Conservation (phyloP, 2,113 vertebrate genomes). For the Casuarius casuarius region DNA sequence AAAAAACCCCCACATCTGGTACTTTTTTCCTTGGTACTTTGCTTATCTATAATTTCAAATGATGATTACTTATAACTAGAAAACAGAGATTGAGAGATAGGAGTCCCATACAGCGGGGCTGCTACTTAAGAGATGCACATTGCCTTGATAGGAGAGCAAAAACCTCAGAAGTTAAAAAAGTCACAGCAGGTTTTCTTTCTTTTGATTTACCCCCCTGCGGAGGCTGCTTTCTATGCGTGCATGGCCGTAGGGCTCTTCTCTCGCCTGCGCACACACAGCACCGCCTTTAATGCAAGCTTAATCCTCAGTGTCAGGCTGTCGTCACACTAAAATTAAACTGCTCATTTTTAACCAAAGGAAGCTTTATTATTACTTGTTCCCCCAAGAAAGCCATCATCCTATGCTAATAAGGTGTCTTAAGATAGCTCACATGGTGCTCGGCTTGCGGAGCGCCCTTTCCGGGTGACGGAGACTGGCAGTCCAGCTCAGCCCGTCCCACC, state of each 20-base stretch:
- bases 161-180: neutral
- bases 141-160: neutral
- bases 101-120: neutral
- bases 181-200: neutral
- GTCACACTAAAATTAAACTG: neutral
- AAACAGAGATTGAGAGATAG: neutral
- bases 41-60: neutral
- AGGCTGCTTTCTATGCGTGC: neutral
- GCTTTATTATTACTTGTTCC: neutral
- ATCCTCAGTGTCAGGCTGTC: constrained; percentile 10
- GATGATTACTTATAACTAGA: neutral
- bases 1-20: neutral
- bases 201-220: neutral
- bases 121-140: neutral
- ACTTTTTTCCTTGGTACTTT: neutral
- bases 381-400: constrained; percentile 60
- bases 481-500: neutral
- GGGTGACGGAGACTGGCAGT: neutral
- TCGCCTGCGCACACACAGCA: neutral
- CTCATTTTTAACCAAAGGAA: constrained; percentile 35
- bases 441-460: no score
- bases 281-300: neutral
- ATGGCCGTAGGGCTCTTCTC: neutral
- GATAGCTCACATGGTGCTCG: neutral
- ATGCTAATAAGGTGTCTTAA: constrained; percentile 55